Percentiles rank a stretch among this genome's conserved stretches.
Evolutionary conservation across 2,797 vertebrate genomes (phyloP).

Genomic region (Pseudochaenichthys georgianus): DNA sequence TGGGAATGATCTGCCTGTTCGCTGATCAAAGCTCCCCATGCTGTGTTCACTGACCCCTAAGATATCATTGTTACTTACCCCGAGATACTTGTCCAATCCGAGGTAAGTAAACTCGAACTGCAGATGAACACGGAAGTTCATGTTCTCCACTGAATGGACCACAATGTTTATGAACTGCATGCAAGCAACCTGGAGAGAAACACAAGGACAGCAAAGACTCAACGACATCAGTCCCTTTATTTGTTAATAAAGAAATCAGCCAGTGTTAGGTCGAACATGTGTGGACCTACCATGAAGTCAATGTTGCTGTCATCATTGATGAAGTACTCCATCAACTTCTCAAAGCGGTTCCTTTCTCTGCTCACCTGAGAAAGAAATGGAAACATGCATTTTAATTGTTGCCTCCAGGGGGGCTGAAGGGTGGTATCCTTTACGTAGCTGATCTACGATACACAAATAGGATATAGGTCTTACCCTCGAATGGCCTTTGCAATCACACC

Average conservation of each 20-base stretch:
- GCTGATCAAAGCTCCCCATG: background rate
- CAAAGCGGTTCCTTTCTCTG: conserved; percentile 93
- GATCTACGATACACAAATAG: background rate
- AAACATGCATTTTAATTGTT: conserved; percentile 10
- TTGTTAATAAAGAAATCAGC: background rate
- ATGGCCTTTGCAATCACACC: background rate
- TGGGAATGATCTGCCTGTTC: background rate
- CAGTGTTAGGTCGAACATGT: background rate
- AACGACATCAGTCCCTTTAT: background rate
- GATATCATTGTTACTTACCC: conserved; percentile 79
- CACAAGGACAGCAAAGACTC: background rate
- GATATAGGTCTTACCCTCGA: background rate
- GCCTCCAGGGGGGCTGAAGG: conserved; percentile 21
- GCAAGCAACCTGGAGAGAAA: conserved; percentile 90
- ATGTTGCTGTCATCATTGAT: conserved; percentile 94
- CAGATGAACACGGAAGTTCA: conserved; percentile 97
- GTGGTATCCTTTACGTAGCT: background rate
- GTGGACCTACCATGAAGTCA: conserved; percentile 93
- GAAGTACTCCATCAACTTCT: conserved; percentile 98
- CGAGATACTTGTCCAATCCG: conserved; percentile 92
- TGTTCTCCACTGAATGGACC: conserved; percentile 97
- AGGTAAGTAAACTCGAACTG: conserved; percentile 96
- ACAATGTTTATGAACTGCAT: conserved; percentile 99
- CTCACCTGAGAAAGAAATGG: conserved; percentile 85
- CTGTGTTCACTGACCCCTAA: background rate